Conservation (phyloP, 2,797 vertebrate genomes). For the Phataginus tricuspis region DNA sequence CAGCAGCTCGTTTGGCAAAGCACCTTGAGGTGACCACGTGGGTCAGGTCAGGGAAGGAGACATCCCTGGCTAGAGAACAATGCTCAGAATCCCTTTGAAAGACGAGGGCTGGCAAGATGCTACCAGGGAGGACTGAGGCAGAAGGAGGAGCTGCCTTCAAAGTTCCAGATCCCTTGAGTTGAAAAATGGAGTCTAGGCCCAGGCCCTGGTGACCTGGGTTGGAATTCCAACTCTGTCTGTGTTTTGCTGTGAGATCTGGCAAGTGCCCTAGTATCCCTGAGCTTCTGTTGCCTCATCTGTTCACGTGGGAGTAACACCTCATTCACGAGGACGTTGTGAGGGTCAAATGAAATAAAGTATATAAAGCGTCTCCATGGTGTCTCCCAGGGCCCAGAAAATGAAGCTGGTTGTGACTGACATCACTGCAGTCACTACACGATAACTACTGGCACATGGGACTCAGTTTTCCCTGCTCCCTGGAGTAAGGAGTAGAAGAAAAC, state of each 20-base stretch:
- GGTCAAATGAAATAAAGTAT: background rate
- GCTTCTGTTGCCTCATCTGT: background rate
- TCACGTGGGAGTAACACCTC: background rate
- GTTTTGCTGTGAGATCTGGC: background rate
- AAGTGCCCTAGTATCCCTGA: background rate
- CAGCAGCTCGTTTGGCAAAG: background rate
- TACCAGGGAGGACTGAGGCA: background rate
- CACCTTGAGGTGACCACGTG: background rate
- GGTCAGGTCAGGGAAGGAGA: background rate
- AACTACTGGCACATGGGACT: background rate
- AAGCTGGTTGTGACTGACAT: background rate
- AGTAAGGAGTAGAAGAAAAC: background rate
- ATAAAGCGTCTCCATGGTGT: background rate
- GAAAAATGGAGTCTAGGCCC: background rate
- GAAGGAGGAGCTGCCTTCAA: background rate
- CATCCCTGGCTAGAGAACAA: background rate
- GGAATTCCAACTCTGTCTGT: background rate
- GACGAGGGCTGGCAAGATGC: background rate
- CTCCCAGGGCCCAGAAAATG: background rate
- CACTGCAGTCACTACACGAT: background rate
- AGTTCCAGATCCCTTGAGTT: background rate
- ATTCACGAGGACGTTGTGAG: too few relatives aligned
- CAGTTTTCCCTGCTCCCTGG: background rate
- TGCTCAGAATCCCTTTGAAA: background rate
- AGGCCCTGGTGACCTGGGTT: background rate